phyloP scores from a whole-genome alignment of 2,888 invertebrate genomes.

The Agrochola macilenta region DNA sequence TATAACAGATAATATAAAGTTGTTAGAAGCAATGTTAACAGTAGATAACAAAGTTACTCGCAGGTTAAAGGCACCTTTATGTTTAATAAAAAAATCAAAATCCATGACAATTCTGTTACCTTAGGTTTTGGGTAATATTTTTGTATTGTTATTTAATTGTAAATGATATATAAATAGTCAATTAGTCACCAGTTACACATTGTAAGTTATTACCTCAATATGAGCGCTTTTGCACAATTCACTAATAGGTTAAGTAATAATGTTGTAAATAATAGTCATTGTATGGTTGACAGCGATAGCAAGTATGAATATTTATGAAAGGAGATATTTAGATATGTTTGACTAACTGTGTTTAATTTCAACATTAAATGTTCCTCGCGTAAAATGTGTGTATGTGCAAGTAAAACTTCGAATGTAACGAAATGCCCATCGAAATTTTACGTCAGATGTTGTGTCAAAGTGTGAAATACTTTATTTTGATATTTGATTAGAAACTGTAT shows the following conservation, averaged over 20 bases:
- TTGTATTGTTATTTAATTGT: slow-evolving; percentile 76
- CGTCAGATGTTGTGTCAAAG: slow-evolving; percentile 44
- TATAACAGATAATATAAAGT: slow-evolving; percentile 40
- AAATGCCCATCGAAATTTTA: slow-evolving; percentile 63
- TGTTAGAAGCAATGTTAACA: slow-evolving; percentile 32
- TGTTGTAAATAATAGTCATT: slow-evolving; percentile 81
- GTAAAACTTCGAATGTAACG: slow-evolving; percentile 59
- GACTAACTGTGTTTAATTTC: slow-evolving; percentile 69
- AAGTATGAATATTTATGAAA: slow-evolving; percentile 57
- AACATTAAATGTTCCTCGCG: slow-evolving; percentile 76
- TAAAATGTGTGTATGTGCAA: slow-evolving; percentile 64
- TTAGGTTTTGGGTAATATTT: slow-evolving; percentile 81
- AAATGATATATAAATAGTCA: slow-evolving; percentile 83
- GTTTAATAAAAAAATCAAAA: slow-evolving; percentile 66
- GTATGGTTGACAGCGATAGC: slow-evolving; percentile 56
- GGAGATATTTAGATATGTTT: slow-evolving; percentile 55
- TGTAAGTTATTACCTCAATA: slow-evolving; percentile 89
- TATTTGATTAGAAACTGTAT: slow-evolving; percentile 45
- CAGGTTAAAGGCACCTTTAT: slow-evolving; percentile 39
- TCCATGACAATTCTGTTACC: slow-evolving; percentile 88
- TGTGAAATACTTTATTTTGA: slow-evolving; percentile 57
- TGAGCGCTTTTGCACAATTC: slow-evolving; percentile 90
- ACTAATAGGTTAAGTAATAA: slow-evolving; percentile 79
- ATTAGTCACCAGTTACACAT: slow-evolving; percentile 89
- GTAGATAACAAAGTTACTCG: slow-evolving; percentile 32